Evolutionary conservation across 2,113 vertebrate species (phyloP), one percentile per base, ranked within the genome.

Genomic region (Caracal caracal): DNA sequence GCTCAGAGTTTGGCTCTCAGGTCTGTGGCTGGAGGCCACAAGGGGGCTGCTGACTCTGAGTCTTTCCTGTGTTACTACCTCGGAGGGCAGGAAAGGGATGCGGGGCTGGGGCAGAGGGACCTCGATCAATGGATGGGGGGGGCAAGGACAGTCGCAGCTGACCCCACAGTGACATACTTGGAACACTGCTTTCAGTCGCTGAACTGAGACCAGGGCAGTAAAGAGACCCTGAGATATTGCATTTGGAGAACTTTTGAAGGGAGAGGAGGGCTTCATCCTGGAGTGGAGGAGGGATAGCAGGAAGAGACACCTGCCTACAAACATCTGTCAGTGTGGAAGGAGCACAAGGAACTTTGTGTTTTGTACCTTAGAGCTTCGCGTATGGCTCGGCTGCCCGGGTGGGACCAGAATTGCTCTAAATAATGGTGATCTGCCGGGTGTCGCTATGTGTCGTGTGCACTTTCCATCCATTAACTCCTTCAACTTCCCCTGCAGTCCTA

Each of bases 361-460:
- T 43, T 4, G 19, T 17, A 19, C 6, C 11, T 35, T 8, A 11
- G 35, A 82, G 15, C 12, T 6, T 13, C 1, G 15, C 24, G 15
- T 19, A 2, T 2, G 43, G 51, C 12, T 16, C 26, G 33, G 30
- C 26, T 49, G 66, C 47, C 19, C 73, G 1, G 7, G 26, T 1
- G 16, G 37, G 43, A 15, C 6, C 3, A 16, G 71, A 43, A 30
- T 24, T 8, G 16, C 63, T 40, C 15, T 61, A 56, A 15, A 33
- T 4, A 3, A 20, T 3, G 33, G 26, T 0, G 20, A 28, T 11
- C 6, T 30, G 12, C 59, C 10, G 35, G n/a, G n/a, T 5, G 16
- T 80, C 19, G 4, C 37, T 8, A 0, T 0, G 24, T n/a, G 30
- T 61, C 13, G 0, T 0, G 6, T 80, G 17, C 11, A 1, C 40